A percentile compares a stretch with the other conserved stretches of the same genome.
These are phyloP conservation scores for Tapirus indicus DNA, from an alignment of 2,797 vertebrate species.

Conservation along the genomic window DNA sequence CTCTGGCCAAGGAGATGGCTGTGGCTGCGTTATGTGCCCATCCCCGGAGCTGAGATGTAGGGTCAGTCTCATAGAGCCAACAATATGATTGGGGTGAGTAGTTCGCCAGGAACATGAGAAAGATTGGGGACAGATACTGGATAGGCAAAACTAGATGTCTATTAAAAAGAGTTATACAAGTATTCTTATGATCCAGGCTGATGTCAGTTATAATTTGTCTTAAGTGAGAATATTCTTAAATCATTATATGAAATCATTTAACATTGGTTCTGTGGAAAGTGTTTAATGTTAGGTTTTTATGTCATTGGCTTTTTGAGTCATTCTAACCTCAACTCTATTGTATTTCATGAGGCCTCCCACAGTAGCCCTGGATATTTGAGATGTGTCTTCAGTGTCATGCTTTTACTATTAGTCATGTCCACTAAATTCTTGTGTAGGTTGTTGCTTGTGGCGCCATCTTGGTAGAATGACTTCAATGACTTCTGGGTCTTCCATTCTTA, in stretches of 20 bases:
- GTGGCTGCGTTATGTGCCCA: background rate
- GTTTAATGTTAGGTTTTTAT: background rate
- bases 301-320: background rate
- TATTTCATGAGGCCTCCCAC: background rate
- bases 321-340: background rate
- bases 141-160: background rate
- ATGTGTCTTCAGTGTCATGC: background rate
- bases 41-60: background rate
- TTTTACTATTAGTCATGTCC: background rate
- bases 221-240: constrained; percentile 2
- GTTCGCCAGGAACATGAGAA: background rate
- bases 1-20: background rate
- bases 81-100: background rate
- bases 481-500: background rate
- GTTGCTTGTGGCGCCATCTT: background rate
- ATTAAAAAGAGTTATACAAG: background rate
- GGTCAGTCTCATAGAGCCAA: background rate
- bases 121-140: background rate
- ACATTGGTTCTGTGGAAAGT: constrained; percentile 25
- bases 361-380: background rate
- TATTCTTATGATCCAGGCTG: background rate
- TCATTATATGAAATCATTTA: background rate
- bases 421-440: background rate
- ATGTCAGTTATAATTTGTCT: constrained; percentile 3
- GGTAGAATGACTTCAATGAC: background rate